Percentiles rank a stretch among this genome's conserved stretches.
phyloP scores from a whole-genome alignment of 2,888 invertebrate genomes.

The Vannuccia rotundouncinata region DNA sequence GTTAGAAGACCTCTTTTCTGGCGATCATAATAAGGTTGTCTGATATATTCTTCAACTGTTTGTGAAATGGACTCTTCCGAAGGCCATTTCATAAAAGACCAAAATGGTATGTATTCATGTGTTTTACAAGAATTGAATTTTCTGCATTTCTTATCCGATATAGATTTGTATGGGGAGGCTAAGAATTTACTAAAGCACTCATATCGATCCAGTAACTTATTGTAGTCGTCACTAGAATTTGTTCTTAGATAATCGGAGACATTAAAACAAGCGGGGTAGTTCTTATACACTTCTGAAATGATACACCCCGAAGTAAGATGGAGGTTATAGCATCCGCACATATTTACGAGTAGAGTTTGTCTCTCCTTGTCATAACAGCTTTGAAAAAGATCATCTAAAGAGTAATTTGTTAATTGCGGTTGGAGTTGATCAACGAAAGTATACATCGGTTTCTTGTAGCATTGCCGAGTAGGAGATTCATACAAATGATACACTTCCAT shows the following conservation, averaged over 20 bases:
- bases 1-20: neutral
- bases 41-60: neutral
- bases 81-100: constrained; percentile 20
- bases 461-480: neutral
- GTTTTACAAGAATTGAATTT: neutral
- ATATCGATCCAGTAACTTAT: neutral
- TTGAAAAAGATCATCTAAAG: neutral
- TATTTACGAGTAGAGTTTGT: neutral
- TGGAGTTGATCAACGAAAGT: neutral
- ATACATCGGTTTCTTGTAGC: neutral
- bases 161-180: neutral
- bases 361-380: neutral
- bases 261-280: neutral
- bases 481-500: neutral
- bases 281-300: neutral
- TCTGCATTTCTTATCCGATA: neutral
- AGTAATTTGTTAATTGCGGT: neutral
- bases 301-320: neutral
- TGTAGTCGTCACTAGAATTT: neutral
- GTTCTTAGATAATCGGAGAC: neutral
- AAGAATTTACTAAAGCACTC: neutral
- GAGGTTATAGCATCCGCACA: neutral
- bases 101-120: neutral
- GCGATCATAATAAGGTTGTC: neutral
- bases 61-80: neutral